Evolutionary conservation across 2,797 vertebrate genomes (phyloP).

Genomic region (Trachurus trachurus): DNA sequence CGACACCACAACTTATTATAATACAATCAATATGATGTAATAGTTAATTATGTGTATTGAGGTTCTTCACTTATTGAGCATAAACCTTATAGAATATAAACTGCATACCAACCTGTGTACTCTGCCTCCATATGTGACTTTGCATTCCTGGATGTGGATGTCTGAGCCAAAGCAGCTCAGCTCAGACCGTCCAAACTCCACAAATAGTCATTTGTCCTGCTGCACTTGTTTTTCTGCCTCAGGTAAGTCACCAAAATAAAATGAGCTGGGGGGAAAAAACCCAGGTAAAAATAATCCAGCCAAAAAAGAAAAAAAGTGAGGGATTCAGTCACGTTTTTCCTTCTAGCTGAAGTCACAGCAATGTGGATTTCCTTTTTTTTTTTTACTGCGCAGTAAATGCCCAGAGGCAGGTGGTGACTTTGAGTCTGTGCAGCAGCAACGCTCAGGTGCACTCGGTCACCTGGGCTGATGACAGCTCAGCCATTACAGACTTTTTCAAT

Average conservation of each 20-base stretch:
- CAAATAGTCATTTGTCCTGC: conserved; percentile 37
- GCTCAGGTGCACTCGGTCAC: conserved; percentile 64
- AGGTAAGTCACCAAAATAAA: conserved; percentile 9
- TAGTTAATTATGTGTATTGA: no score
- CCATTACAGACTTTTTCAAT: conserved; percentile 50
- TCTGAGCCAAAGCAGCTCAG: conserved; percentile 4
- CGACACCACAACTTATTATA: background rate
- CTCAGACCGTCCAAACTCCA: conserved; percentile 40
- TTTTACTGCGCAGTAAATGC: conserved; percentile 21
- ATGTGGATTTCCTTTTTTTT: background rate
- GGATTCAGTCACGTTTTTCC: conserved; percentile 3
- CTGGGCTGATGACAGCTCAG: conserved; percentile 63
- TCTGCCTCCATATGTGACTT: conserved; percentile 38
- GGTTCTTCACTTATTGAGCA: no score
- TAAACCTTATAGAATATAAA: background rate
- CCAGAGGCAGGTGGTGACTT: conserved; percentile 29
- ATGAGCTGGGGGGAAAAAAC: background rate
- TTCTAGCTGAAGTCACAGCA: background rate
- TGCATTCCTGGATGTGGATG: conserved; percentile 41
- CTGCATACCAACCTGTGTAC: conserved; percentile 63
- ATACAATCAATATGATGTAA: background rate
- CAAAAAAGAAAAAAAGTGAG: background rate
- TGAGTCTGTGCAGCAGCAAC: conserved; percentile 16
- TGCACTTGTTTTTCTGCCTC: conserved; percentile 13
- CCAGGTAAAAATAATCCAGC: conserved; percentile 46